These are phyloP conservation scores for Masnerella sp. DNA, from an alignment of 2,888 invertebrate species.

Conservation along the genomic window DNA sequence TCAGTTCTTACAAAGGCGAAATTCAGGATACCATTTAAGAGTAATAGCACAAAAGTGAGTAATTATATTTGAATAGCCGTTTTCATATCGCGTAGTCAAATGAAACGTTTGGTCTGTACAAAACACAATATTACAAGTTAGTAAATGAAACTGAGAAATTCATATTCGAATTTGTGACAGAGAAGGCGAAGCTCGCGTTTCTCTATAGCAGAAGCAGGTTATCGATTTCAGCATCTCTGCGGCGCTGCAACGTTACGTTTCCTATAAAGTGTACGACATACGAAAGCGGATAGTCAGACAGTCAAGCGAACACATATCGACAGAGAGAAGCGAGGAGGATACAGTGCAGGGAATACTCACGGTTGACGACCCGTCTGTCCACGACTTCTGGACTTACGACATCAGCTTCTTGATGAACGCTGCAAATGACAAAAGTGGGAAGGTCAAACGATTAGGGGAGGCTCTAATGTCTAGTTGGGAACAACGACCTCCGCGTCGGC, in stretches of 20 bases:
- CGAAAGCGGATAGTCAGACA: constrained; percentile 47
- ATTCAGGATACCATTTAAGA: too few relatives aligned
- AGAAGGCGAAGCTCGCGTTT: constrained; percentile 56
- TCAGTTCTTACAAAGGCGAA: too few relatives aligned
- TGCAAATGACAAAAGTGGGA: constrained; percentile 79
- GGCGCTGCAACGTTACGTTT: constrained; percentile 67
- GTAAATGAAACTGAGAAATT: constrained; percentile 33
- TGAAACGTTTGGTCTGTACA: background rate
- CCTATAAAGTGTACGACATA: constrained; percentile 65
- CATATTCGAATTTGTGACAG: constrained; percentile 21
- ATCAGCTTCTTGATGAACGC: constrained; percentile 90
- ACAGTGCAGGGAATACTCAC: constrained; percentile 71
- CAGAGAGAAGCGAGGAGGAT: constrained; percentile 51
- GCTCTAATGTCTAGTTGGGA: constrained; percentile 34
- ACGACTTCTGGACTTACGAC: constrained; percentile 78
- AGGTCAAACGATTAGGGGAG: constrained; percentile 64
- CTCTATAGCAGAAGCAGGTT: constrained; percentile 64
- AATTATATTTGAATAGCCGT: background rate
- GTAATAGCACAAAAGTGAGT: too few relatives aligned
- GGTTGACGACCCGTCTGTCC: constrained; percentile 66
- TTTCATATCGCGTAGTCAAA: background rate
- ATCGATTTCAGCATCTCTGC: constrained; percentile 72
- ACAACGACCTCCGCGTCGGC: constrained; percentile 54
- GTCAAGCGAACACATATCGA: constrained; percentile 38
- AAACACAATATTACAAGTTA: constrained; percentile 38